Evolutionary conservation across 2,113 vertebrate species (phyloP), one percentile per base, ranked within the genome.

Genomic region (Numida meleagris): DNA sequence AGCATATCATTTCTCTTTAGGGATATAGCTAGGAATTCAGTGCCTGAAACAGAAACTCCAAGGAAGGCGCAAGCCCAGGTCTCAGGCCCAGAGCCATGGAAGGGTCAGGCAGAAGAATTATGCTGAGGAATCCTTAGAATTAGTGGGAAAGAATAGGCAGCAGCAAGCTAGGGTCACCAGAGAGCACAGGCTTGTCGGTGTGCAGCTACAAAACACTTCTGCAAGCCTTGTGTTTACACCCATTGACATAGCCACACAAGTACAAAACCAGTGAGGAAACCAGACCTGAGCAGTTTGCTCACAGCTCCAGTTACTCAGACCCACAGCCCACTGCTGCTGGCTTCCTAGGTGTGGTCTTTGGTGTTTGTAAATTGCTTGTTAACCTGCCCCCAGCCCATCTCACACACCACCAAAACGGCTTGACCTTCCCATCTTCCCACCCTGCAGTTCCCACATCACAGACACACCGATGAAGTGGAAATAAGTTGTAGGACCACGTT

Each of bases 181-280:
- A 46, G 63, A 38, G 19, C 36, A 93, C 6, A n/a, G 1, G 2
- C 21, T 63, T 82, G 25, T 74, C 68, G 29, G 8, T 24, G 18
- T 62, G 33, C 12, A 62, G 42, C 62, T 57, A 48, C 36, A 36
- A 78, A 78, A 42, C 42, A 14, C 29, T 71, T 62, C 58, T 58
- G 16, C n/a, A 76, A 82, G 51, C 18, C 15, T 42, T 31, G 2
- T 14, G 33, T 33, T 55, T 86, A 29, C 63, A 62, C 58, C 58
- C 45, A 87, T 45, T 0, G 0, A 21, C 2, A 1, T 10, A 55
- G 57, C 15, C 21, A 50, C 34, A 31, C 34, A 15, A 5, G 10
- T 21, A 31, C 20, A 24, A 77, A 33, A 23, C 36, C 14, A 18
- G 42, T 27, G 33, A 45, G 57, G 43, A 50, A 61, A 24, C 58